Evolutionary conservation across 2,888 invertebrate species (phyloP), one percentile per base, ranked within the genome.

Genomic region (Girardia tigrina): DNA sequence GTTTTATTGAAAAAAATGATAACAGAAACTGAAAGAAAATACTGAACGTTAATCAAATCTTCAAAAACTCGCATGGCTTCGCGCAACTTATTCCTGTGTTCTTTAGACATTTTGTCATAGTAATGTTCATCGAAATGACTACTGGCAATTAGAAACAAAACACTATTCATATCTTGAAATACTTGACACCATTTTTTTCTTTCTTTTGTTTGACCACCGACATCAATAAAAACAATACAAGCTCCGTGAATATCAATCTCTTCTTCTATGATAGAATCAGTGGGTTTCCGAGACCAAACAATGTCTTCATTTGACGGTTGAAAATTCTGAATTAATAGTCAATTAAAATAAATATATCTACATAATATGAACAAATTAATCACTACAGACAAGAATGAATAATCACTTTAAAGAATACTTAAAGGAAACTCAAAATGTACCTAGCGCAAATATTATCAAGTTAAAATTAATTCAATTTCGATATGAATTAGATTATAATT

Each of bases 281-380:
- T 75, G 16, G 75, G 75, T 42, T 74, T 75, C 16, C 75, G 73
- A n/a, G 75, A 74, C 75, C 75, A 75, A 8, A 75, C 75, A 42
- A 75, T 75, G 26, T 75, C 75, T 36, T 75, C 75, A 36, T 76
- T 29, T 26, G 75, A 26, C 16, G 75, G 75, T 42, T n/a, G 23
- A 26, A 75, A 75, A 29, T 73, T 42, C 73, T 75, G 74, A 6
- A 73, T n/a, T n/a, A n/a, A n/a, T n/a, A n/a, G n/a, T n/a, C n/a
- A n/a, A n/a, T n/a, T n/a, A n/a, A n/a, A n/a, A n/a, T n/a, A n/a
- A n/a, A n/a, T n/a, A n/a, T n/a, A n/a, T n/a, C n/a, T n/a, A n/a
- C n/a, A n/a, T n/a, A n/a, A n/a, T n/a, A n/a, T n/a, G n/a, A n/a
- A n/a, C n/a, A n/a, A n/a, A n/a, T n/a, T n/a, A n/a, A n/a, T n/a